phyloP scores from a whole-genome alignment of 2,797 vertebrate species.

The Triplophysa yarkandensis region DNA sequence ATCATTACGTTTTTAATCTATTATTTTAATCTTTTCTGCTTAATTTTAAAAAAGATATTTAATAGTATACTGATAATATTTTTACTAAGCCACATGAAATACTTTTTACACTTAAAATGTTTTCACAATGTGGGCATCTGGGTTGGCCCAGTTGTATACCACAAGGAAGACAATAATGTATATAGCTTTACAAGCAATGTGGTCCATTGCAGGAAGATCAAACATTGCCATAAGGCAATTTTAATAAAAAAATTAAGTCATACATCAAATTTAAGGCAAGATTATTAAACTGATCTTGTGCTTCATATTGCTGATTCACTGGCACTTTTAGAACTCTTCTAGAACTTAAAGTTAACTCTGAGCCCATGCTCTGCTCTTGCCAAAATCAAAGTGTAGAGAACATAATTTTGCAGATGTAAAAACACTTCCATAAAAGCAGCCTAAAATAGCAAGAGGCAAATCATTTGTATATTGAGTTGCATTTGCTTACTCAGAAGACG shows the following conservation, averaged over 20 bases:
- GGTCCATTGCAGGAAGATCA: background rate
- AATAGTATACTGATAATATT: too few relatives aligned
- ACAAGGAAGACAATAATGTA: background rate
- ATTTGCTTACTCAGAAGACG: conserved; percentile 34
- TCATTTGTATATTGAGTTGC: conserved; percentile 17
- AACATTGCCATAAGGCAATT: background rate
- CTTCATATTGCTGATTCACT: background rate
- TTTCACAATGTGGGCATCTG: too few relatives aligned
- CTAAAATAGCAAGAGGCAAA: background rate
- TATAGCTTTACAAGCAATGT: background rate
- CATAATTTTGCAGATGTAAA: conserved; percentile 18
- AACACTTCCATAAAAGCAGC: conserved; percentile 12
- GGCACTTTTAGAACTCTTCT: background rate
- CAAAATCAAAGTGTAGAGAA: conserved; percentile 3
- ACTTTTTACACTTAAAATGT: too few relatives aligned
- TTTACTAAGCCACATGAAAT: too few relatives aligned
- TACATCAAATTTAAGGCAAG: background rate
- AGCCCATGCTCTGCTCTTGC: background rate
- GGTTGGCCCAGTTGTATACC: background rate
- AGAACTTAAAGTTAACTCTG: conserved; percentile 6
- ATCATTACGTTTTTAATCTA: too few relatives aligned
- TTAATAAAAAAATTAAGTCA: background rate
- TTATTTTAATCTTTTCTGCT: too few relatives aligned
- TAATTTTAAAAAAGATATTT: too few relatives aligned
- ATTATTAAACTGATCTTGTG: background rate